phyloP scores from a whole-genome alignment of 2,888 invertebrate species.

The Agelastica alni region DNA sequence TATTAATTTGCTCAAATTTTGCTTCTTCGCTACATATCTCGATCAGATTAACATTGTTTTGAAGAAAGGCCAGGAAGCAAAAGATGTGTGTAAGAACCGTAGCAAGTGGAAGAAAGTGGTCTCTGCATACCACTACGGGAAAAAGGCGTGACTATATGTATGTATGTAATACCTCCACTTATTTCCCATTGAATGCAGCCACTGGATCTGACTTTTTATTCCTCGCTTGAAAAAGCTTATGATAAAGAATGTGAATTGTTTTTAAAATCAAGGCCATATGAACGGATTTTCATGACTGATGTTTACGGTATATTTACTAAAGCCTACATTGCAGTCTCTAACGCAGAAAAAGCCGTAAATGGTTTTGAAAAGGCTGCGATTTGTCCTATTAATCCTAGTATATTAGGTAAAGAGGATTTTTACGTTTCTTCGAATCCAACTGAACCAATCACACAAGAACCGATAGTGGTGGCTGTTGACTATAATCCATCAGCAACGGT shows the following conservation, averaged over 20 bases:
- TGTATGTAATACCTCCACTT: conserved; percentile 13
- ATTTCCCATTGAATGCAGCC: conserved; percentile 19
- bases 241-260: conserved; percentile 25
- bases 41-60: too few species aligned
- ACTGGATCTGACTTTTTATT: conserved; percentile 21
- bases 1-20: too few species aligned
- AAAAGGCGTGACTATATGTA: too few species aligned
- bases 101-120: too few species aligned
- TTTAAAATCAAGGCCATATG: conserved; percentile 18
- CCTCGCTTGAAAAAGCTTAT: conserved; percentile 22
- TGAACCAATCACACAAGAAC: neutral
- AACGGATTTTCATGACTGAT: conserved; percentile 12
- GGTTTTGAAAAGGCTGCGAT: conserved; percentile 20
- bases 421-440: too few species aligned
- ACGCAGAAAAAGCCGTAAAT: conserved; percentile 20
- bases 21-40: too few species aligned
- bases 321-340: neutral
- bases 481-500: neutral
- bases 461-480: neutral
- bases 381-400: conserved; percentile 19
- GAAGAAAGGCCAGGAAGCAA: too few species aligned
- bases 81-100: too few species aligned
- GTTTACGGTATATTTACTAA: conserved; percentile 18
- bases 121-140: too few species aligned
- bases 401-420: neutral